Evolutionary conservation across 1,140 invertebrate genomes (phyloP).

Genomic region (Papilio dardanus): DNA sequence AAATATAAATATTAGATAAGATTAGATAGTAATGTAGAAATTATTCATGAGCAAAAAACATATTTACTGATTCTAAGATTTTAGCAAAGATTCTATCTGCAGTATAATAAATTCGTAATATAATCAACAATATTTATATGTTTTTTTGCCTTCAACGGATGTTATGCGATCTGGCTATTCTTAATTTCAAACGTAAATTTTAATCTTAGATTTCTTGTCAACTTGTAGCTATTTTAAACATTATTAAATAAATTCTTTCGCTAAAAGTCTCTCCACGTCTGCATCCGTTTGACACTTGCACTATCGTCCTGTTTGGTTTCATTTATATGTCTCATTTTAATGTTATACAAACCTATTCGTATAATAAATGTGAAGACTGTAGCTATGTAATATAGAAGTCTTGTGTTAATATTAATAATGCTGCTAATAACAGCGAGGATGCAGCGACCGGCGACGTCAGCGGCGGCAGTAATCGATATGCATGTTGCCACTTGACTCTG

Average conservation of each 20-base stretch:
- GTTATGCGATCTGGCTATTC: not conserved
- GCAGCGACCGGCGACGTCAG: constrained; percentile 81
- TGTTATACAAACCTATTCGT: constrained; percentile 52
- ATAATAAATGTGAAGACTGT: constrained; percentile 59
- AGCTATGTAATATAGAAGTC: constrained; percentile 62
- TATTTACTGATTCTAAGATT: not conserved
- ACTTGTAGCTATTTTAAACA: too few species aligned
- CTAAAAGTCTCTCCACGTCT: too few species aligned
- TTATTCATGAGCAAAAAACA: not conserved
- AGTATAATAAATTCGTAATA: not conserved
- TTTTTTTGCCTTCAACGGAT: constrained; percentile 25
- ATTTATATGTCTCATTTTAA: not conserved
- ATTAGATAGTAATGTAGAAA: not conserved
- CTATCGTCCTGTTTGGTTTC: too few species aligned
- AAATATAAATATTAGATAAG: constrained; percentile 37
- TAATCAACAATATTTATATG: not conserved
- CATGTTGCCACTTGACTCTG: constrained; percentile 80
- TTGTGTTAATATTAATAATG: constrained; percentile 71
- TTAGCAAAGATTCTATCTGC: not conserved
- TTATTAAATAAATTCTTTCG: too few species aligned
- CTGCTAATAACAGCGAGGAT: constrained; percentile 78
- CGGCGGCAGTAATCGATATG: constrained; percentile 82
- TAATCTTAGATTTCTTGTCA: too few species aligned
- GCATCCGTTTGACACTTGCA: too few species aligned
- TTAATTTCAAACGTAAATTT: too few species aligned